Percentiles rank a stretch among this genome's conserved stretches.
Evolutionary conservation across 2,113 vertebrate genomes (phyloP).

Genomic region (Caranx ignobilis): DNA sequence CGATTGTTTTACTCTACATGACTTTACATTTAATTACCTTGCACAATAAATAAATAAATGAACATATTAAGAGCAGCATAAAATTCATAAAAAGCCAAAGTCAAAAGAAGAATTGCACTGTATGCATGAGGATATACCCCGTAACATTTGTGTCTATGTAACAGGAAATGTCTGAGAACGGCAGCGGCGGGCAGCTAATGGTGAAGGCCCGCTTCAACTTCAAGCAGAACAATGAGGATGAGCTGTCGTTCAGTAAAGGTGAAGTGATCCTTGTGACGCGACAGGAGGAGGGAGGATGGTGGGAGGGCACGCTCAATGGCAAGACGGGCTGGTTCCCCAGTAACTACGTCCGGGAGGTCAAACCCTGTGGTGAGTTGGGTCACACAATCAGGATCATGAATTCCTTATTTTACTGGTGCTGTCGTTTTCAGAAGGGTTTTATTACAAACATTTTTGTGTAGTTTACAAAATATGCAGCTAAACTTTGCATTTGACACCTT

Average conservation of each 20-base stretch:
- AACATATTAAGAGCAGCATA: neutral
- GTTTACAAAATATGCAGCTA: neutral
- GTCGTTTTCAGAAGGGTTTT: neutral
- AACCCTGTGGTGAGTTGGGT: conserved; percentile 90
- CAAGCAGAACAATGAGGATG: conserved; percentile 99
- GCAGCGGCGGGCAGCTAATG: conserved; percentile 88
- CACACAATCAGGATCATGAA: neutral
- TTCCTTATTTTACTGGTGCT: neutral
- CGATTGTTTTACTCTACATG: neutral
- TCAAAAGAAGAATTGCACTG: neutral
- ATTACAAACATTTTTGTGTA: neutral
- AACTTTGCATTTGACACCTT: neutral
- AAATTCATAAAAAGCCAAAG: neutral
- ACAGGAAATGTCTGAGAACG: conserved; percentile 98
- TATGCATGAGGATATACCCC: neutral
- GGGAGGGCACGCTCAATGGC: conserved; percentile 94
- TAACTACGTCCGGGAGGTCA: conserved; percentile 98
- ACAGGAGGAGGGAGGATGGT: conserved; percentile 98
- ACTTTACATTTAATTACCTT: neutral
- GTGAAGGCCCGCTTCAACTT: conserved; percentile 99
- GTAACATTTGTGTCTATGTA: neutral
- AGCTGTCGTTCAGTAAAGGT: conserved; percentile 96
- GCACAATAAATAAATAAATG: neutral
- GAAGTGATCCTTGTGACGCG: conserved; percentile 95
- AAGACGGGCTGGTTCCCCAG: conserved; percentile 99